Percentiles rank a stretch among this genome's conserved stretches.
Conservation (phyloP, 2,113 vertebrate genomes). For the Notothenia coriiceps region DNA sequence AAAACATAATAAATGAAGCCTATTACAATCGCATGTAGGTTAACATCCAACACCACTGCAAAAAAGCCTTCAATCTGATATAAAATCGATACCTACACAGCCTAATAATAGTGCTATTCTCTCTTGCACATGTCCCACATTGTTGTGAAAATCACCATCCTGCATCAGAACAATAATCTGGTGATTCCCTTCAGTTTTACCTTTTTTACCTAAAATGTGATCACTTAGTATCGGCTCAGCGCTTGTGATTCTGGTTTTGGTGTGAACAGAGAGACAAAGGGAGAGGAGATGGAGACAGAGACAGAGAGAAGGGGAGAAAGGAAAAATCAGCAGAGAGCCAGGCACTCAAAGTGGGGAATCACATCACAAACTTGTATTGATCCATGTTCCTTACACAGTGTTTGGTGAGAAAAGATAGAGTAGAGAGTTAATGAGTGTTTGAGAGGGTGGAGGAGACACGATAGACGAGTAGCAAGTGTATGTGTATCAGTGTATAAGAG, state of each 20-base stretch:
- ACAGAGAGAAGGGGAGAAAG: background rate
- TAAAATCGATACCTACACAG: background rate
- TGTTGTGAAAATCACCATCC: background rate
- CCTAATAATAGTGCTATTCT: background rate
- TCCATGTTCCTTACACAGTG: constrained; percentile 70
- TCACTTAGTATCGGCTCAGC: too few species aligned
- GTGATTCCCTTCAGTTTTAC: background rate
- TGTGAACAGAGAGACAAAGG: constrained; percentile 11
- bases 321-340: constrained; percentile 28
- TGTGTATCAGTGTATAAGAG: background rate
- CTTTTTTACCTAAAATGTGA: background rate
- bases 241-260: constrained; percentile 3
- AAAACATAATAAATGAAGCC: background rate
- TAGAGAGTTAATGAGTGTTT: constrained; percentile 68
- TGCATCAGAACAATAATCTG: background rate
- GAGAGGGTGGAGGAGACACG: constrained; percentile 37
- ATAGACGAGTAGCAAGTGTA: background rate
- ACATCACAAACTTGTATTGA: constrained; percentile 75
- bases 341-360: constrained; percentile 67
- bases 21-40: background rate
- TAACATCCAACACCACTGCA: background rate
- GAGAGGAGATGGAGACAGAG: background rate
- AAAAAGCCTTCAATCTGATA: background rate
- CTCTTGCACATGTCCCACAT: background rate
- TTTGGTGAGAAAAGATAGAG: constrained; percentile 73